Evolutionary conservation across 2,797 vertebrate species (phyloP).

Genomic region (Cynopterus sphinx): DNA sequence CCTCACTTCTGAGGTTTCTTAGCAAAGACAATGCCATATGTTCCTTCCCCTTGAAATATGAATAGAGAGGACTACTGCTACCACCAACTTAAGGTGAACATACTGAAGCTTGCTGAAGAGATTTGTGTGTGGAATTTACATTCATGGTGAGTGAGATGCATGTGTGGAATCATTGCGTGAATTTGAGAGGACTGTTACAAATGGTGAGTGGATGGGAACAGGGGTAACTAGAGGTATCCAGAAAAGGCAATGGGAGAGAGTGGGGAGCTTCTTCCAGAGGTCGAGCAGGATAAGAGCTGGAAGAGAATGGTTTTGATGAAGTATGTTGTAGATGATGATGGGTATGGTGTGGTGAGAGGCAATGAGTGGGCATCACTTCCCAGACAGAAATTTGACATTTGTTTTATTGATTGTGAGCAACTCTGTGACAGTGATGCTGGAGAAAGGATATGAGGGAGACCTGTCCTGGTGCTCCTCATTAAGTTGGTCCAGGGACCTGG

Average conservation of each 20-base stretch:
- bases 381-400: neutral
- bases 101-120: neutral
- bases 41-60: neutral
- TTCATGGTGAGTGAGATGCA: neutral
- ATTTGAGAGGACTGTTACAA: neutral
- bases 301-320: neutral
- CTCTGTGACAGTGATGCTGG: neutral
- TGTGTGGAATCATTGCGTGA: neutral
- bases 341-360: neutral
- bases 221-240: neutral
- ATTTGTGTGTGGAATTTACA: neutral
- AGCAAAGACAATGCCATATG: neutral
- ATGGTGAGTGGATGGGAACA: neutral
- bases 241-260: neutral
- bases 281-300: neutral
- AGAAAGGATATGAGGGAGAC: neutral
- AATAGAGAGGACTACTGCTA: neutral
- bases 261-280: neutral
- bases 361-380: neutral
- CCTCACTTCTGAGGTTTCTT: neutral
- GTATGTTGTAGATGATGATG: neutral
- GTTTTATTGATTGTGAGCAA: neutral
- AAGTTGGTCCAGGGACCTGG: neutral
- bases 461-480: neutral
- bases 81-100: neutral